Evolutionary conservation across 1,140 invertebrate genomes (phyloP), one percentile per base, ranked within the genome.

Genomic region (Leptonema lineaticorne): DNA sequence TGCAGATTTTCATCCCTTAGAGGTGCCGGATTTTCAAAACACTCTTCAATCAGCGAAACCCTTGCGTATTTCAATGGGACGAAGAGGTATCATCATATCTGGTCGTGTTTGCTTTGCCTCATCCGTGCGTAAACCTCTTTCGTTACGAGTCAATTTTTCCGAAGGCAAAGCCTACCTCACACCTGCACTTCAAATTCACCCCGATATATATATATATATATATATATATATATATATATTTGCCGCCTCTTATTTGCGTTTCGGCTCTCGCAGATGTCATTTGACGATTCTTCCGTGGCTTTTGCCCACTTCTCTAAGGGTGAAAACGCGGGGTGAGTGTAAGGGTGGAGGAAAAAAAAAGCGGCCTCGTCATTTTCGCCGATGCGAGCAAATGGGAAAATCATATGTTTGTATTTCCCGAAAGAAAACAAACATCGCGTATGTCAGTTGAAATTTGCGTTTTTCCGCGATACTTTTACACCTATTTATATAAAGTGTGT

Each of bases 1-100:
- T 41, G 11, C 37, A 41, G 11, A 41, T 41, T 41, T 41, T 41
- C 37, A 41, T 16, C 37, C 37, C 22, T 37, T n/a, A 18, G 37
- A 14, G 33, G 57, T 33, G 11, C 24, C 18, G 30, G 20, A 18
- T 33, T 45, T 62, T 62, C 59, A 62, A 62, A 62, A 62, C 59
- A 45, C 59, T 62, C 59, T 62, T 62, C 59, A 62, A 62, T 62
- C 59, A 62, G 22, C 56, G 24, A 60, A 45, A 62, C 59, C 59
- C 59, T 45, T n/a, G 59, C 59, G 59, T 45, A 41, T 62, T 45
- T 62, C 33, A 62, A 62, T 62, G 59, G 59, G 24, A 18, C 20
- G n/a, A 41, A 41, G 29, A 27, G 56, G 56, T 37, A 62, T 62
- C 59, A 62, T 62, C 59, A 45, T 62, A 62, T 62, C 59, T 58